These are phyloP conservation scores for Mercenaria mercenaria DNA, from an alignment of 1,140 invertebrate genomes.

Conservation along the genomic window DNA sequence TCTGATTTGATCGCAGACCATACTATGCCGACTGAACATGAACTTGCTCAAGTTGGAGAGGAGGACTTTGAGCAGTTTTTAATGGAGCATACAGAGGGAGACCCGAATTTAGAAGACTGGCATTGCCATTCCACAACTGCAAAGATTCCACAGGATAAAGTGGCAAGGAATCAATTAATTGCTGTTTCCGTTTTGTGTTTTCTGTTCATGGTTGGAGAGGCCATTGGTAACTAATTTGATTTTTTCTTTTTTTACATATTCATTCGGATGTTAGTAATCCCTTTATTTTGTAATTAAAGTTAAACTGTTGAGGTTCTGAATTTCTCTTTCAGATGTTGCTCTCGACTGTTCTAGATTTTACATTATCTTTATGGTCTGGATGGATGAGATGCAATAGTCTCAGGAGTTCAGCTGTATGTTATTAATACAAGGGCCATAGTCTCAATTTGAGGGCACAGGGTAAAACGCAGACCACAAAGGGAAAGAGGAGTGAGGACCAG, in stretches of 20 bases:
- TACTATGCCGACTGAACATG: not conserved
- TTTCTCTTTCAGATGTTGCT: too few relatives aligned
- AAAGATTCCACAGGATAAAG: slow-evolving; percentile 68
- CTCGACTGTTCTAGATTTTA: too few relatives aligned
- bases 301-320: too few relatives aligned
- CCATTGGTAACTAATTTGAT: slow-evolving; percentile 89
- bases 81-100: not conserved
- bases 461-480: too few relatives aligned
- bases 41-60: not conserved
- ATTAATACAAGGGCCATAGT: too few relatives aligned
- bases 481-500: too few relatives aligned
- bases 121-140: slow-evolving; percentile 70
- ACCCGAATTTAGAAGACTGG: slow-evolving; percentile 46
- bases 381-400: too few relatives aligned
- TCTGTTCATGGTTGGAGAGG: slow-evolving; percentile 97
- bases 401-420: too few relatives aligned
- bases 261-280: not conserved
- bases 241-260: not conserved
- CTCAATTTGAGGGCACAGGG: too few relatives aligned
- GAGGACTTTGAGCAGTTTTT: slow-evolving; percentile 32
- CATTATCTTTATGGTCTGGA: too few relatives aligned
- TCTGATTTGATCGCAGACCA: slow-evolving; percentile 31
- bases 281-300: too few relatives aligned
- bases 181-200: slow-evolving; percentile 95
- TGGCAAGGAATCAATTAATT: slow-evolving; percentile 93